Percentiles rank a stretch among this genome's conserved stretches.
phyloP scores from a whole-genome alignment of 2,797 vertebrate species.

The Dallia pectoralis region DNA sequence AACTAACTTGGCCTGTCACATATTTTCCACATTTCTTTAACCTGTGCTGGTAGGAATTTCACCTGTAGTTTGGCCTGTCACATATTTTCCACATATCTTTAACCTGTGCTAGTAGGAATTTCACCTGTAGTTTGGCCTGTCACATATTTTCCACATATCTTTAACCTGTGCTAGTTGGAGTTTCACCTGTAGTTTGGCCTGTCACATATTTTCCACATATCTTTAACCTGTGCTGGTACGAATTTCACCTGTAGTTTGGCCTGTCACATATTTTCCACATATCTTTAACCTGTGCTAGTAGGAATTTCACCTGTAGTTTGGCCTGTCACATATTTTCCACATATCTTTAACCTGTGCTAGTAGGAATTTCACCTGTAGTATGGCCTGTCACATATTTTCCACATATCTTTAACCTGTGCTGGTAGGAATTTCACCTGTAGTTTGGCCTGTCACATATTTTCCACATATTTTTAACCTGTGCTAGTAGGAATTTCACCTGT shows the following conservation, averaged over 20 bases:
- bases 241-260: constrained; percentile 1
- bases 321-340: constrained; percentile 8
- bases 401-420: no score
- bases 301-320: not conserved
- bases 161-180: not conserved
- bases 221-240: not conserved
- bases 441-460: constrained; percentile 1
- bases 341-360: not conserved
- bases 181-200: constrained; percentile 1
- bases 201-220: constrained; percentile 12
- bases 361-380: constrained; percentile 1
- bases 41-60: constrained; percentile 1
- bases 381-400: constrained; percentile 3
- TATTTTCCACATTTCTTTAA: no score
- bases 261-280: constrained; percentile 9
- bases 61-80: not conserved
- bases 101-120: not conserved
- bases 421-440: constrained; percentile 1
- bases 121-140: not conserved
- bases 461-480: no score
- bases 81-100: no score
- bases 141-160: no score
- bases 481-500: not conserved
- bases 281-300: not conserved
- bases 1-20: no score